Base-by-base conservation (phyloP, 2,797 vertebrate species). In the Silurus lanzhouensis region DNA sequence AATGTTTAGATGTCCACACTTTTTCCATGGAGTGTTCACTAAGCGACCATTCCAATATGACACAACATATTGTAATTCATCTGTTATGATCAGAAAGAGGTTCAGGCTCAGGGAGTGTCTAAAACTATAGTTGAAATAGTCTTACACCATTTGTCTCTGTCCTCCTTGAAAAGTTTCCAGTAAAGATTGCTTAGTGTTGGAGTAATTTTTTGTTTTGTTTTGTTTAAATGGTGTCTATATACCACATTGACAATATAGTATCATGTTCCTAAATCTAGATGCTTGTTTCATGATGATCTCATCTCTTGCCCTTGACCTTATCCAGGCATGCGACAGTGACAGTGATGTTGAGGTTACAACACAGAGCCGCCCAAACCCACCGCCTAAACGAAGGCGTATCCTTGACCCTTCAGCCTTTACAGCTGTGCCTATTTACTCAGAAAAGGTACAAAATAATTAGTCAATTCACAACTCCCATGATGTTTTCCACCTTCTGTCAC, bases 391-490 rank as follows among this genome's bases (percentile, higher is more conserved):
- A 1, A 55, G 95, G 1, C 92, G 94, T 70, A 89, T 95, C 85
- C 92, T 95, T 0, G 92, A 95, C 88, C 89, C 94, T 0, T 91
- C 94, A 0, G 88, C 91, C 0, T 85, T 95, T 27, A 82, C 90
- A 7, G 88, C 93, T 0, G 94, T 94, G 1, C 93, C 94, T 0
- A 87, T 95, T 9, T 96, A 95, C 90, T 93, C 94, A 79, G 95
- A 91, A 88, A 93, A 95, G 93, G 95, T 95, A 63, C 8, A 25
- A 27, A 27, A 12, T 67, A 31, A 67, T 27, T n/a, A 27, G 25
- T 5, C 44, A 66, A 1, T 60, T 38, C 19, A 20, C 10, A 27
- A 75, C 20, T 12, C 13, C 46, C 9, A 12, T 14, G 2, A 15
- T 61, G 19, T 64, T 6, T 52, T 27, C 25, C 38, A 55, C 46